These are phyloP conservation scores for Euborellia annulipes DNA, from an alignment of 1,140 invertebrate species.

Conservation along the genomic window DNA sequence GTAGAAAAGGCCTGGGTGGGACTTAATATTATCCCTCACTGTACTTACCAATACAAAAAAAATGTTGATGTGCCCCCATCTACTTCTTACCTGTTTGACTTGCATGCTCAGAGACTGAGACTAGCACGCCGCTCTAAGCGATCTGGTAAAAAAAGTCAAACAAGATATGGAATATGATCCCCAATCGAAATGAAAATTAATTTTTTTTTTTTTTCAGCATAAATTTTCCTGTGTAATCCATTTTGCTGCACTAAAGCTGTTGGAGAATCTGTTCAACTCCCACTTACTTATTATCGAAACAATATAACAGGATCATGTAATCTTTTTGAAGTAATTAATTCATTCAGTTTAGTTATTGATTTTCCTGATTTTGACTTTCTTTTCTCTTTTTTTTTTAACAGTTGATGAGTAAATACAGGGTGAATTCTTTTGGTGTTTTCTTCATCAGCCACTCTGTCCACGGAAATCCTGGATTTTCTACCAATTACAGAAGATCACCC, in stretches of 20 bases:
- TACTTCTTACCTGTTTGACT: no score
- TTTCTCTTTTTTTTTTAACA: slow-evolving; percentile 36
- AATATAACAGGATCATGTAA: slow-evolving; percentile 81
- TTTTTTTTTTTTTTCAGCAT: slow-evolving; percentile 46
- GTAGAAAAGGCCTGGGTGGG: no score
- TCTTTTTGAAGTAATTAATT: slow-evolving; percentile 69
- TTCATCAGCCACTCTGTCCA: slow-evolving; percentile 90
- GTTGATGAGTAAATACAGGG: slow-evolving; percentile 42
- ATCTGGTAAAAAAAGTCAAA: no score
- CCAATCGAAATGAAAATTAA: no score
- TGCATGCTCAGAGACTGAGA: no score
- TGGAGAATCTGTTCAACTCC: slow-evolving; percentile 79
- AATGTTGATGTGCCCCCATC: no score
- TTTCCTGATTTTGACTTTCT: no score
- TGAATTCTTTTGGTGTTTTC: slow-evolving; percentile 66
- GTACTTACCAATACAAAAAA: no score
- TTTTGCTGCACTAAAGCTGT: slow-evolving; percentile 92
- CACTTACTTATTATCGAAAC: slow-evolving; percentile 81
- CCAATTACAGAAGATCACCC: slow-evolving; percentile 77
- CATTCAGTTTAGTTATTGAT: slow-evolving; percentile 4
- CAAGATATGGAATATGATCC: slow-evolving; percentile 2
- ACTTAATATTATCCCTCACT: no score
- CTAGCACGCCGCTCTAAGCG: no score
- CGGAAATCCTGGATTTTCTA: slow-evolving; percentile 66
- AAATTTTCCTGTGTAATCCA: slow-evolving; percentile 81